phyloP scores from a whole-genome alignment of 2,888 invertebrate genomes.

The Drosophila basisetae region DNA sequence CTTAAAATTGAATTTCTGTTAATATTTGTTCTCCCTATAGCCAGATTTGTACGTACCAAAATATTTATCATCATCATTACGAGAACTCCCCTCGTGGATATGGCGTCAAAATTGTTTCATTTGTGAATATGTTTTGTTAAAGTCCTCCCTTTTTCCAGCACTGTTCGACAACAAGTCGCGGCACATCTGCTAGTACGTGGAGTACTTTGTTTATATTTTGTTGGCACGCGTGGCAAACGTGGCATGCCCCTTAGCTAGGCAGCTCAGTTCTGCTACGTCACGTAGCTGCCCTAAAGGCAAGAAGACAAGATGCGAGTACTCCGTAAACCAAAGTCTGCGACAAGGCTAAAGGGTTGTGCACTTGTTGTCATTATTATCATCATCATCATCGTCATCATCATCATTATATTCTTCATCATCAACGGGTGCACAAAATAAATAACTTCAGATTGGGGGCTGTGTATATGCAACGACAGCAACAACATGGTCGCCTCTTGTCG shows the following conservation, averaged over 20 bases:
- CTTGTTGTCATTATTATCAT: slow-evolving; percentile 67
- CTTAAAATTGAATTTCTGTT: not conserved
- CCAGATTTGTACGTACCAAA: slow-evolving; percentile 15
- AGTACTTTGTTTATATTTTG: slow-evolving; percentile 69
- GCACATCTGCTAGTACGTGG: slow-evolving; percentile 38
- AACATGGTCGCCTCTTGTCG: slow-evolving; percentile 20
- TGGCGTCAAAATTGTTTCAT: slow-evolving; percentile 49
- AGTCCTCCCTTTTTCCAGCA: not conserved
- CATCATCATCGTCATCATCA: slow-evolving; percentile 18
- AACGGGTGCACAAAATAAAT: slow-evolving; percentile 40
- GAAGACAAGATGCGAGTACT: slow-evolving; percentile 38
- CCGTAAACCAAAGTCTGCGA: slow-evolving; percentile 33
- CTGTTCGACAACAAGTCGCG: slow-evolving; percentile 9
- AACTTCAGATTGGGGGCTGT: slow-evolving; percentile 30
- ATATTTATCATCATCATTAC: slow-evolving; percentile 35
- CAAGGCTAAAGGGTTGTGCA: slow-evolving; percentile 73
- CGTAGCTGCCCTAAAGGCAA: slow-evolving; percentile 36
- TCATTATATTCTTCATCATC: slow-evolving; percentile 8
- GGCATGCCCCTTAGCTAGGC: slow-evolving; percentile 52
- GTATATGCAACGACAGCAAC: slow-evolving; percentile 13
- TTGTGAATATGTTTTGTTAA: slow-evolving; percentile 39
- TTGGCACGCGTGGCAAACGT: slow-evolving; percentile 70
- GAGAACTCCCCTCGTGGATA: slow-evolving; percentile 9
- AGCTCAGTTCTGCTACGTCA: slow-evolving; percentile 34
- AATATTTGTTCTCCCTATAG: not conserved